Evolutionary conservation across 2,888 invertebrate species (phyloP).

Genomic region (Osmoderma eremita): DNA sequence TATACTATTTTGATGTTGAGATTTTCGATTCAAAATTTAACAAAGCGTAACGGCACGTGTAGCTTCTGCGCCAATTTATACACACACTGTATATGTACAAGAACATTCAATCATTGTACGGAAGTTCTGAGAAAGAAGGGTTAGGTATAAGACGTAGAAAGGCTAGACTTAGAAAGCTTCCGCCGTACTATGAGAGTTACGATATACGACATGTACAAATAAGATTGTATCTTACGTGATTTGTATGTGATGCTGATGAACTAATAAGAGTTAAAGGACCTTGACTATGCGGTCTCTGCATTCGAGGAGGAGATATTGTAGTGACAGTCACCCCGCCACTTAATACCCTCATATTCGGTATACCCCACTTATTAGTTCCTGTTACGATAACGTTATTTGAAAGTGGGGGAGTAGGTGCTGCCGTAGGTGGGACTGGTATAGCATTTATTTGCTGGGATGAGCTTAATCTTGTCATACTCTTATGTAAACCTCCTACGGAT

Average conservation of each 20-base stretch:
- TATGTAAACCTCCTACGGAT: constrained; percentile 81
- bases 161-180: no score
- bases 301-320: constrained; percentile 65
- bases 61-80: no score
- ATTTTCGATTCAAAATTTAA: no score
- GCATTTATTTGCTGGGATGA: constrained; percentile 80
- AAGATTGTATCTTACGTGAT: constrained; percentile 56
- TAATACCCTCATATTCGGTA: constrained; percentile 64
- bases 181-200: no score
- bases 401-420: constrained; percentile 59
- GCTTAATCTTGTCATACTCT: constrained; percentile 84
- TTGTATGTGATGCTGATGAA: constrained; percentile 52
- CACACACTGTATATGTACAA: no score
- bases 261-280: constrained; percentile 63
- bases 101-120: no score
- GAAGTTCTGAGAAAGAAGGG: no score
- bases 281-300: constrained; percentile 67
- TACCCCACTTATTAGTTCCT: constrained; percentile 66
- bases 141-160: no score
- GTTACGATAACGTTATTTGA: constrained; percentile 66
- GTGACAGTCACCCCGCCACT: constrained; percentile 74
- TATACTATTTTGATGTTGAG: no score
- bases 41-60: no score
- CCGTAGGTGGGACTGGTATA: constrained; percentile 46
- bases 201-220: neutral